Percentiles rank a stretch among this genome's conserved stretches.
Evolutionary conservation across 1,140 invertebrate species (phyloP).

Genomic region (Cepaea nemoralis): DNA sequence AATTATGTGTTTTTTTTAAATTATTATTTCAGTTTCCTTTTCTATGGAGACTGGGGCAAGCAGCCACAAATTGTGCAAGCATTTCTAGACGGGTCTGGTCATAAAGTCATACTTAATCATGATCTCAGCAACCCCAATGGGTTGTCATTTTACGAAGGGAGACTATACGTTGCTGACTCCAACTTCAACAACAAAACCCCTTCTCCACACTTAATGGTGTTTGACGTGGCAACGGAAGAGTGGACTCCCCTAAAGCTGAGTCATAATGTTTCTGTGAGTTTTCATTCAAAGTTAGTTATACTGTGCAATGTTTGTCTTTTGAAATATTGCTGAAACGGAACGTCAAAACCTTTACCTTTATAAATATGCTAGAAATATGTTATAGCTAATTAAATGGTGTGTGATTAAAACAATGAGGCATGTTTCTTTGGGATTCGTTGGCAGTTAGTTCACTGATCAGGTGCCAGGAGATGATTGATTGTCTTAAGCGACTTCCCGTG

Average conservation of each 20-base stretch:
- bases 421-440: no score
- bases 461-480: no score
- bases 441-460: no score
- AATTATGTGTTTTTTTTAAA: neutral
- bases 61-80: slow-evolving; percentile 51
- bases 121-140: slow-evolving; percentile 57
- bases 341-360: no score
- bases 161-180: slow-evolving; percentile 56
- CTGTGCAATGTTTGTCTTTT: no score
- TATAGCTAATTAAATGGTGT: no score
- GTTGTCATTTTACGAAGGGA: slow-evolving; percentile 47
- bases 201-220: slow-evolving; percentile 48
- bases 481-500: no score
- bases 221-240: slow-evolving; percentile 37
- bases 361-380: no score
- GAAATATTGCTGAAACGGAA: no score
- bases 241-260: slow-evolving; percentile 51
- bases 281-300: no score
- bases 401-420: no score
- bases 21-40: slow-evolving; percentile 51
- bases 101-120: slow-evolving; percentile 43
- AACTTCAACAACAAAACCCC: slow-evolving; percentile 51
- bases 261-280: slow-evolving; percentile 47
- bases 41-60: slow-evolving; percentile 58
- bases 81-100: slow-evolving; percentile 53